Percentiles rank a stretch among this genome's conserved stretches.
phyloP scores from a whole-genome alignment of 2,113 vertebrate genomes.

The Cyprinodon brontotheroides region DNA sequence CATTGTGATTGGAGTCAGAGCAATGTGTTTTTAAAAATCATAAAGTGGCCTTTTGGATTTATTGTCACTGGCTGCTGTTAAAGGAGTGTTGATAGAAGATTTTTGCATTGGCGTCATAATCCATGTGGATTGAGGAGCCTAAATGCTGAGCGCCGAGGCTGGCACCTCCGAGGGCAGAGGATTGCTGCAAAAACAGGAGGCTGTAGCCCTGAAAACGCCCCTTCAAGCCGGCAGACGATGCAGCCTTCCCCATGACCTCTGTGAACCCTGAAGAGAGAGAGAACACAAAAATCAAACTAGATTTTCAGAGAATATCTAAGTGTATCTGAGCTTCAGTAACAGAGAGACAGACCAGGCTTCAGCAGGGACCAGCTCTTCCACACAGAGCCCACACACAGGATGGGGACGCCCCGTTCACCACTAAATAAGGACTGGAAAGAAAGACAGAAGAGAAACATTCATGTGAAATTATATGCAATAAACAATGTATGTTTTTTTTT shows the following conservation, averaged over 20 bases:
- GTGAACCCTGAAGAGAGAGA: constrained; percentile 81
- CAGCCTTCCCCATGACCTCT: constrained; percentile 72
- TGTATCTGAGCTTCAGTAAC: background rate
- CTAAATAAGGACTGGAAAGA: constrained; percentile 79
- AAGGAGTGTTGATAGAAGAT: constrained; percentile 87
- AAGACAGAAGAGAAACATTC: background rate
- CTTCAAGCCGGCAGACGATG: constrained; percentile 42
- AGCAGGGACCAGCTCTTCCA: constrained; percentile 94
- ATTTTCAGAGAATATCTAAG: background rate
- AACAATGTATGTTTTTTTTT: too few relatives aligned
- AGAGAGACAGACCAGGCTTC: constrained; percentile 78
- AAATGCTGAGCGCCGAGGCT: constrained; percentile 81
- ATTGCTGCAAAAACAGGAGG: constrained; percentile 82
- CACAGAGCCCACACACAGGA: constrained; percentile 93
- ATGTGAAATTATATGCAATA: background rate
- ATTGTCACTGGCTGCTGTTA: constrained; percentile 48
- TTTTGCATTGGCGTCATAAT: constrained; percentile 75
- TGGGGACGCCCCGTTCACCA: constrained; percentile 83
- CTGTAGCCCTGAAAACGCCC: constrained; percentile 82
- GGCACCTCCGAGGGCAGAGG: constrained; percentile 87
- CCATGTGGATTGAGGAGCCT: constrained; percentile 75
- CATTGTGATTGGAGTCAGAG: background rate
- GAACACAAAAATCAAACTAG: background rate
- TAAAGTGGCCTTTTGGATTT: accelerated
- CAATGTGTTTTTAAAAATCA: background rate